phyloP scores from a whole-genome alignment of 2,888 invertebrate species.

The Cataglyphis altisquamis region DNA sequence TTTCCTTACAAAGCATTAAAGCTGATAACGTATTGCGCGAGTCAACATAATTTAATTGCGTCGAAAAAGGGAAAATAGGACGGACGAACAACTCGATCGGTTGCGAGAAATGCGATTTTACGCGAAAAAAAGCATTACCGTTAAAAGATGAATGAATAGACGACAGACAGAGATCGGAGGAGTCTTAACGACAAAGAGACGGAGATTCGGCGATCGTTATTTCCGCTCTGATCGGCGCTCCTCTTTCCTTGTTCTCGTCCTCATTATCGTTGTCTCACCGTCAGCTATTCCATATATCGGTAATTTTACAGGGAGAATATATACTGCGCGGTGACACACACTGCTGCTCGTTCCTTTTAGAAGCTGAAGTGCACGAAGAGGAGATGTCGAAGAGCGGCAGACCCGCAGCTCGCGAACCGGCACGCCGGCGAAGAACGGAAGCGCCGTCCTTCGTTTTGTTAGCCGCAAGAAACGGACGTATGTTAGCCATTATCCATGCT shows the following conservation, averaged over 20 bases:
- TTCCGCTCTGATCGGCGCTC: slow-evolving; percentile 30
- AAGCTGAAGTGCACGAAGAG: slow-evolving; percentile 8
- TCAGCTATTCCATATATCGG: slow-evolving; percentile 25
- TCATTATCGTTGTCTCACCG: not conserved
- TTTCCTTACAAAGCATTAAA: slow-evolving; percentile 18
- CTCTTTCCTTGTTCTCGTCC: not conserved
- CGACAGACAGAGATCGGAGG: slow-evolving; percentile 3
- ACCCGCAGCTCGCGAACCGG: not conserved
- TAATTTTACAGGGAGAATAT: slow-evolving; percentile 21
- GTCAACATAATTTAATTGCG: slow-evolving; percentile 13
- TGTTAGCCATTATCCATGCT: slow-evolving; percentile 58
- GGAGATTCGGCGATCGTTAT: slow-evolving; percentile 55
- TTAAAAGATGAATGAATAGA: slow-evolving; percentile 28
- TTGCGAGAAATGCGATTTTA: slow-evolving; percentile 28
- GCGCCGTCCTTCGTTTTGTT: slow-evolving; percentile 55
- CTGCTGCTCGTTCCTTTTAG: slow-evolving; percentile 24
- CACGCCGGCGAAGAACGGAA: slow-evolving; percentile 42
- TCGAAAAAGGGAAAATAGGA: not conserved
- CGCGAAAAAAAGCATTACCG: slow-evolving; percentile 29
- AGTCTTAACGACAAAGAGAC: slow-evolving; percentile 48
- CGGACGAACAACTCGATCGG: not conserved
- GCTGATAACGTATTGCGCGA: slow-evolving; percentile 22
- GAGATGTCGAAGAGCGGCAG: slow-evolving; percentile 30
- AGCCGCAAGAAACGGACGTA: slow-evolving; percentile 57
- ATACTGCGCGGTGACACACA: not conserved